A percentile compares a stretch with the other conserved stretches of the same genome.
phyloP scores from a whole-genome alignment of 2,797 vertebrate species.

The Percopsis omiscomaycus region DNA sequence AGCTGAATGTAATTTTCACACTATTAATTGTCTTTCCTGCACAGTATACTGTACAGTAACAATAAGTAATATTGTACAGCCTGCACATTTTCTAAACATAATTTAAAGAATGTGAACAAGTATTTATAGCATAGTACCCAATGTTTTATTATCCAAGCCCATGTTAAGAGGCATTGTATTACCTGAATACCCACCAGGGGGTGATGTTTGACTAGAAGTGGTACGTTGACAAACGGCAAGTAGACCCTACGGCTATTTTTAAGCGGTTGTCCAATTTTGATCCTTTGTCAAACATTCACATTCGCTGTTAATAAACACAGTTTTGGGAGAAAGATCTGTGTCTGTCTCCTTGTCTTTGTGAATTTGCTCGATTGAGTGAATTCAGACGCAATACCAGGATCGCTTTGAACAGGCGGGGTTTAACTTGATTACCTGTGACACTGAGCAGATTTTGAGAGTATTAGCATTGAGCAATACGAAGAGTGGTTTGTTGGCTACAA shows the following conservation, averaged over 20 bases:
- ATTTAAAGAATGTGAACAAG: not conserved
- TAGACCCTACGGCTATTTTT: not conserved
- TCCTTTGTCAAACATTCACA: not conserved
- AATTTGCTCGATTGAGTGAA: conserved; percentile 6
- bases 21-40: too few species aligned
- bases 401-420: conserved; percentile 27
- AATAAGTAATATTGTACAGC: too few species aligned
- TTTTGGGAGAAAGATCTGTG: not conserved
- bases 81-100: too few species aligned
- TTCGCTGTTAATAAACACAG: not conserved
- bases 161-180: not conserved
- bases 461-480: conserved; percentile 22
- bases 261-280: not conserved
- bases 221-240: not conserved
- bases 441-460: conserved; percentile 32
- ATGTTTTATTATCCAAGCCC: not conserved
- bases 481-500: conserved; percentile 5
- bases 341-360: not conserved
- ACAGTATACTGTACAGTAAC: too few species aligned
- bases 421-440: conserved; percentile 42
- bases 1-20: not conserved
- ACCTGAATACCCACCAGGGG: conserved; percentile 43
- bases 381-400: conserved; percentile 30
- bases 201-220: conserved; percentile 12
- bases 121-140: not conserved